These are phyloP conservation scores for Microcaecilia unicolor DNA, from an alignment of 2,797 vertebrate genomes.

Conservation along the genomic window DNA sequence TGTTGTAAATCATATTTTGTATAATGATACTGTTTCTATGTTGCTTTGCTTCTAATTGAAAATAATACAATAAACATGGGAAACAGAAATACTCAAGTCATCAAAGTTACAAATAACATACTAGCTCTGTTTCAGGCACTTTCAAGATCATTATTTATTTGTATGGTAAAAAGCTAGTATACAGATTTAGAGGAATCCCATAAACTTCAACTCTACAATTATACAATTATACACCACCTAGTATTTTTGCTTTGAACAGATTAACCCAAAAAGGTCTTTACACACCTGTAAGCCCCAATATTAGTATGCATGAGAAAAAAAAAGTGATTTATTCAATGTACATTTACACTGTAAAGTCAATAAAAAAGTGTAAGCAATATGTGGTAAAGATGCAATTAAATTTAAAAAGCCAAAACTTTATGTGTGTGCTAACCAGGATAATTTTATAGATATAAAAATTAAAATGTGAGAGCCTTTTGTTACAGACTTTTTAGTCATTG, in stretches of 20 bases:
- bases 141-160: conserved; percentile 96
- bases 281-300: conserved; percentile 54
- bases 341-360: conserved; percentile 58
- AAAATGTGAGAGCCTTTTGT: conserved; percentile 44
- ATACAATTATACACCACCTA: conserved; percentile 76
- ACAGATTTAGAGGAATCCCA: conserved; percentile 74
- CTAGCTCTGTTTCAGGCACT: conserved; percentile 86
- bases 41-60: too few relatives aligned
- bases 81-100: too few relatives aligned
- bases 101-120: conserved; percentile 40
- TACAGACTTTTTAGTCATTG: conserved; percentile 45
- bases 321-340: conserved; percentile 42
- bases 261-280: conserved; percentile 43
- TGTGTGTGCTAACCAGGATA: conserved; percentile 50
- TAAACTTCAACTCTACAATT: conserved; percentile 76
- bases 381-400: conserved; percentile 45
- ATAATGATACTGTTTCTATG: too few relatives aligned
- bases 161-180: conserved; percentile 91
- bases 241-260: conserved; percentile 53
- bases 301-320: conserved; percentile 36
- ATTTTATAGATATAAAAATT: conserved; percentile 51
- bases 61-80: too few relatives aligned
- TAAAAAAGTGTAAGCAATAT: conserved; percentile 43
- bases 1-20: too few relatives aligned
- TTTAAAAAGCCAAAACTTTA: conserved; percentile 41